Evolutionary conservation across 2,113 vertebrate genomes (phyloP), one percentile per base, ranked within the genome.

Genomic region (Motacilla alba): DNA sequence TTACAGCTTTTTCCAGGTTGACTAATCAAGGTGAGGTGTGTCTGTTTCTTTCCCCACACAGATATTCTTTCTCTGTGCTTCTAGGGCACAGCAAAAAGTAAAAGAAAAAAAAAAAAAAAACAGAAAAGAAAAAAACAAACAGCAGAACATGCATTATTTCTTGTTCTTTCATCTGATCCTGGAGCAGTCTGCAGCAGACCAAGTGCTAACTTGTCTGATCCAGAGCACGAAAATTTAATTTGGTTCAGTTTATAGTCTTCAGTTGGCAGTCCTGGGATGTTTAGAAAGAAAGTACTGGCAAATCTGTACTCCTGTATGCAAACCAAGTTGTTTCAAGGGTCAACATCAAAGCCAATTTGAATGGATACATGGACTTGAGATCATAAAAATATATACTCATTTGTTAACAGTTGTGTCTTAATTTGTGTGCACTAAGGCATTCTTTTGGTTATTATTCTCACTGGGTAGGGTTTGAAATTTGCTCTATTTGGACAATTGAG

Each of bases 111-210:
- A 67, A 53, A 85, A 13, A 20, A n/a, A 56, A 56, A 21, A 56
- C 7, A 18, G 30, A 30, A 3, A 6, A 6, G 30, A 49, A 47
- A 70, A n/a, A 9, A 66, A 90, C 52, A 47, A 77, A 69, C 81
- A 15, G 18, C 26, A 68, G 27, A 63, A 55, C 24, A 27, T 7
- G 1, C 22, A 22, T 19, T 50, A 27, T 76, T 76, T 68, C 18
- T 37, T 44, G 16, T 35, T 86, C 41, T 86, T 73, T 66, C 2
- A 49, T 7, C 4, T 0, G 0, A 21, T 27, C 41, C 49, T 21
- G 30, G 17, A 39, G 15, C 12, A 39, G 9, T 50, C 68, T 80
- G 46, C n/a, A 88, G 53, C 30, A 88, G 44, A 60, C 43, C 13
- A 56, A 10, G 7, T 64, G 33, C 18, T 69, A 72, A 41, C 15